These are phyloP conservation scores for Arothron firmamentum DNA, from an alignment of 2,113 vertebrate species.

Conservation along the genomic window DNA sequence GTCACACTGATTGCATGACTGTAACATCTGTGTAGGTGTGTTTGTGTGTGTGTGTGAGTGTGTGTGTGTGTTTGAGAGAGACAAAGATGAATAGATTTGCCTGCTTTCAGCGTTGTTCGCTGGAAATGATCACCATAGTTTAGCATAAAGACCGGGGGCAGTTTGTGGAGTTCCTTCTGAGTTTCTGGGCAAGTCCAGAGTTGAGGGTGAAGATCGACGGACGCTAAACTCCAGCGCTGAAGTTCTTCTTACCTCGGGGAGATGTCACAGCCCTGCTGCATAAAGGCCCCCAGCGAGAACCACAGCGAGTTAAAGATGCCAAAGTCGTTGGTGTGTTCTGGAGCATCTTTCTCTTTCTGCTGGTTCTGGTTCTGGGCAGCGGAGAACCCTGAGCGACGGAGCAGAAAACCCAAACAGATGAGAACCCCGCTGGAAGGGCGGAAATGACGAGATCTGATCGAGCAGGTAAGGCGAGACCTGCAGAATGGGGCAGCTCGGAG, in stretches of 20 bases:
- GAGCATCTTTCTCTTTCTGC: conserved; percentile 75
- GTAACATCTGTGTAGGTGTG: conserved; percentile 23
- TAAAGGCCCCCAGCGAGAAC: conserved; percentile 98
- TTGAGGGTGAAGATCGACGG: no score
- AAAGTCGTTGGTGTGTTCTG: conserved; percentile 88
- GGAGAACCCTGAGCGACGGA: conserved; percentile 21
- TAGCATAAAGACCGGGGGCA: not conserved
- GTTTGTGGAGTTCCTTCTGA: not conserved
- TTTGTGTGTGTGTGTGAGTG: conserved; percentile 1
- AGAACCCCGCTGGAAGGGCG: not conserved
- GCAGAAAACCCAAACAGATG: not conserved
- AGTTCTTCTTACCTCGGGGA: conserved; percentile 83
- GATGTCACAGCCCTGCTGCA: conserved; percentile 99
- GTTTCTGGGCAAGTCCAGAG: not conserved
- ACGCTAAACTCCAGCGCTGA: not conserved
- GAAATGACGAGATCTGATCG: not conserved
- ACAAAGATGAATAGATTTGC: not conserved
- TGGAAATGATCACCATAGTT: no score
- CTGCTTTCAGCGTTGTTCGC: no score
- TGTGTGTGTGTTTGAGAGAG: not conserved
- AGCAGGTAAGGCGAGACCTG: conserved; percentile 22
- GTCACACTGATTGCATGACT: conserved; percentile 25
- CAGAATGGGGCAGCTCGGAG: conserved; percentile 26
- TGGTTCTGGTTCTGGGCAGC: conserved; percentile 69
- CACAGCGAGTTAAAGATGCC: conserved; percentile 98